These are phyloP conservation scores for Pipra filicauda DNA, from an alignment of 2,113 vertebrate species.

Conservation along the genomic window DNA sequence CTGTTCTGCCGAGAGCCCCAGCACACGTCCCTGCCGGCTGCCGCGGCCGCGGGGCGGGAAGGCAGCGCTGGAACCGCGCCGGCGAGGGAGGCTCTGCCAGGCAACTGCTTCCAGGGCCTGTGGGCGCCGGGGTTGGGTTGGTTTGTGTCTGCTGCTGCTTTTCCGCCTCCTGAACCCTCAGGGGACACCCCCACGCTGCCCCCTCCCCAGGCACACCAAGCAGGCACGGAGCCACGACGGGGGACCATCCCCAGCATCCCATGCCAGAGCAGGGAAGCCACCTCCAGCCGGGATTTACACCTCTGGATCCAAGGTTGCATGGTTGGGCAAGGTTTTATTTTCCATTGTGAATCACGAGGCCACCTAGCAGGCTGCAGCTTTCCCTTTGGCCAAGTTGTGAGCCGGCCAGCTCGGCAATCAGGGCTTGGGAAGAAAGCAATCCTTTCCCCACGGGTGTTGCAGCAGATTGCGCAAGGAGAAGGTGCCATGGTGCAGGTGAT, in stretches of 20 bases:
- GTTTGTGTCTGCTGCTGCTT: background rate
- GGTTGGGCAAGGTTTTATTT: conserved; percentile 30
- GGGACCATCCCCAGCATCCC: background rate
- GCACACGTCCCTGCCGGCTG: background rate
- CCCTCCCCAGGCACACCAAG: fast-evolving
- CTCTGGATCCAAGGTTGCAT: fast-evolving
- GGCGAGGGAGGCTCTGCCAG: background rate
- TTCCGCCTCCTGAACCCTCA: background rate
- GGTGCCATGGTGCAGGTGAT: background rate
- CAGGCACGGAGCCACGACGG: fast-evolving
- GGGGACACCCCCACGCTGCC: fast-evolving
- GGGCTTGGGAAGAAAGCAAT: background rate
- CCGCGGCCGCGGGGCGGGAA: background rate
- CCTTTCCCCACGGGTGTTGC: background rate
- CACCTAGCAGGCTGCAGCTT: conserved; percentile 1
- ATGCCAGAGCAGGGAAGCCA: background rate
- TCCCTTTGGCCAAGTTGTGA: background rate
- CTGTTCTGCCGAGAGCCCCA: background rate
- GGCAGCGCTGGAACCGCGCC: background rate
- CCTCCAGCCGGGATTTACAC: background rate
- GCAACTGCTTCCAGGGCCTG: background rate
- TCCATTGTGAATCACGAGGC: conserved; percentile 7
- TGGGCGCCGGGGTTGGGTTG: background rate
- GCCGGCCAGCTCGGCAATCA: background rate
- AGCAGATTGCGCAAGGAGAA: background rate